phyloP scores from a whole-genome alignment of 2,113 vertebrate species.

The Stercorarius parasiticus region DNA sequence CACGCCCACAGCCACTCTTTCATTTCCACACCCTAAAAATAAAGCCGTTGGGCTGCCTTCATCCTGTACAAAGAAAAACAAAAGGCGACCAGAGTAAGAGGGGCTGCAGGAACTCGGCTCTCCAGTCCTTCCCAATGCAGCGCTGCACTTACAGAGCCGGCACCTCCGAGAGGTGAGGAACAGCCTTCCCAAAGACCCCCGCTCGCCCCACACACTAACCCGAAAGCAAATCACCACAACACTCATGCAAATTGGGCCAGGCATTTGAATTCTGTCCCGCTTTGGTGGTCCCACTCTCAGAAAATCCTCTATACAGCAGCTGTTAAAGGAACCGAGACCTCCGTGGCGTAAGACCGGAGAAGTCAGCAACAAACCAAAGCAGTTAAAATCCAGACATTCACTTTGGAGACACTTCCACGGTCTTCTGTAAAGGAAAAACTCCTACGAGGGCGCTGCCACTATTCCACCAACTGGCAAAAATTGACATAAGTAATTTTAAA shows the following conservation, averaged over 20 bases:
- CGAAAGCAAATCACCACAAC: neutral
- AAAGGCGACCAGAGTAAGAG: no score
- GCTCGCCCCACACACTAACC: fast-evolving
- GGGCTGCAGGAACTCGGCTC: neutral
- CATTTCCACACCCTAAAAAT: neutral
- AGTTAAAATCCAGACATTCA: no score
- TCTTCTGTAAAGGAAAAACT: no score
- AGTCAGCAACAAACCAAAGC: neutral
- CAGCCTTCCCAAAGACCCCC: neutral
- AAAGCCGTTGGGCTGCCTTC: neutral
- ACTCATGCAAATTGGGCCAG: neutral
- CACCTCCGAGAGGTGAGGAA: neutral
- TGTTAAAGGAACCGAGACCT: neutral
- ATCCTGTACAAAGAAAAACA: fast-evolving
- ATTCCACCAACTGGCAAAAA: neutral
- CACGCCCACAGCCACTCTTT: neutral
- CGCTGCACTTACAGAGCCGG: neutral
- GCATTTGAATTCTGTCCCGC: neutral
- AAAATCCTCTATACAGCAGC: neutral
- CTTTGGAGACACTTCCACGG: fast-evolving
- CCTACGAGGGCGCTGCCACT: neutral
- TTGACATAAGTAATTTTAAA: fast-evolving
- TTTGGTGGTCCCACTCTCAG: neutral
- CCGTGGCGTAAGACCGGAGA: no score
- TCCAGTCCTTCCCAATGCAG: neutral